phyloP scores from a whole-genome alignment of 2,797 vertebrate genomes.

The Bryconaethiops microstoma region DNA sequence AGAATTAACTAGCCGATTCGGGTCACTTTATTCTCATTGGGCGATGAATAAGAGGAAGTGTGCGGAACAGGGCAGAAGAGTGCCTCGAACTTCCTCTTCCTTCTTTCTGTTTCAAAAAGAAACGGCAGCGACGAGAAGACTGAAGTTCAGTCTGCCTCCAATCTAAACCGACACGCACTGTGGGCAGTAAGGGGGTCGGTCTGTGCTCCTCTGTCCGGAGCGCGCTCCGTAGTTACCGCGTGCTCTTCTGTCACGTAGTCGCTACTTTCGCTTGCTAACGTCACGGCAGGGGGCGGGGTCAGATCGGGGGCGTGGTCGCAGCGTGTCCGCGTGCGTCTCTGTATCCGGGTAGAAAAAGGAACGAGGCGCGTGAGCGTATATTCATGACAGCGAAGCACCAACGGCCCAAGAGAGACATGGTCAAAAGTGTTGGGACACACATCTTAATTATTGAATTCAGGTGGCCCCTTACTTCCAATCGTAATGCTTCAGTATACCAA shows the following conservation, averaged over 20 bases:
- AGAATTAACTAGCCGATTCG: constrained; percentile 20
- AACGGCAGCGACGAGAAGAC: background rate
- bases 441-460: too few species aligned
- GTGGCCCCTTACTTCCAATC: too few species aligned
- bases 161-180: background rate
- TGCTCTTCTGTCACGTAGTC: constrained; percentile 56
- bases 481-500: too few species aligned
- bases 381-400: background rate
- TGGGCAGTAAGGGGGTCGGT: background rate
- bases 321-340: constrained; percentile 13
- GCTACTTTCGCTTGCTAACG: constrained; percentile 36
- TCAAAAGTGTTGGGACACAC: too few species aligned
- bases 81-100: constrained; percentile 83
- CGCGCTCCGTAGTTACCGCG: constrained; percentile 45
- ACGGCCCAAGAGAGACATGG: background rate
- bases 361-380: background rate
- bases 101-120: constrained; percentile 70
- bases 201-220: too few species aligned
- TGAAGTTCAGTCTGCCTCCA: background rate
- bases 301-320: background rate
- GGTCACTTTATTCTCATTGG: constrained; percentile 64
- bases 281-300: constrained; percentile 50
- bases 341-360: constrained; percentile 53
- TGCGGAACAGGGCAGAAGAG: constrained; percentile 62
- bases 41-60: constrained; percentile 72